Evolutionary conservation across 2,797 vertebrate species (phyloP).

Genomic region (Melanotaenia boesemani): DNA sequence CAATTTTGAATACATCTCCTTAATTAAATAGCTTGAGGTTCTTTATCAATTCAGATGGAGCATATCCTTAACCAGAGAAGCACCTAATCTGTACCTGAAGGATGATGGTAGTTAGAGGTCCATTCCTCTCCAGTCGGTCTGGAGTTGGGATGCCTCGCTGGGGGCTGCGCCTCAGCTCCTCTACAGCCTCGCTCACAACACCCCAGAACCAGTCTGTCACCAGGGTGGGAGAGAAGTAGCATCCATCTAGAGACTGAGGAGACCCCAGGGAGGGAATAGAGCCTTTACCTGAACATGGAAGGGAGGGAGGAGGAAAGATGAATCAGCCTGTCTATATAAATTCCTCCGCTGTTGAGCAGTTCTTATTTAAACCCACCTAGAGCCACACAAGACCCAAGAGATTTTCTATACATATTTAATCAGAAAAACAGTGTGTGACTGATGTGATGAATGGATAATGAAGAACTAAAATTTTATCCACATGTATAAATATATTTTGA

Average conservation of each 20-base stretch:
- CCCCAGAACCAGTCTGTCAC: conserved; percentile 90
- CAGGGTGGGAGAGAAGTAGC: conserved; percentile 86
- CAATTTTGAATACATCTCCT: conserved; percentile 5
- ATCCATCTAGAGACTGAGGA: conserved; percentile 83
- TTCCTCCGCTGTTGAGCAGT: too few species aligned
- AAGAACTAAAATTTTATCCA: too few species aligned
- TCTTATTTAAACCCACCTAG: too few species aligned
- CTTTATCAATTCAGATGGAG: conserved; percentile 7
- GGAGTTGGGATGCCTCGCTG: conserved; percentile 86
- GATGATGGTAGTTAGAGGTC: conserved; percentile 87
- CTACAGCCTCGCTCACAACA: conserved; percentile 83
- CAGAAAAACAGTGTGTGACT: too few species aligned
- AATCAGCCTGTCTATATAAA: neutral
- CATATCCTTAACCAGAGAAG: neutral
- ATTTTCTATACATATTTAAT: too few species aligned
- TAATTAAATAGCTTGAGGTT: conserved; percentile 8
- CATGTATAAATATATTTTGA: too few species aligned
- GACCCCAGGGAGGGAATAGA: conserved; percentile 76
- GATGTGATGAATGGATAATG: too few species aligned
- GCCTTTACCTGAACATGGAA: conserved; percentile 51
- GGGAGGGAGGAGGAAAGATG: neutral
- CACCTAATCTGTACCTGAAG: conserved; percentile 73
- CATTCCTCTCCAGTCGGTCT: conserved; percentile 86
- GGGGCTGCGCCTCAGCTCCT: conserved; percentile 82
- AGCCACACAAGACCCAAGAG: too few species aligned